Base-by-base conservation (phyloP, 2,797 vertebrate species). In the Schizopygopsis malacanthus region DNA sequence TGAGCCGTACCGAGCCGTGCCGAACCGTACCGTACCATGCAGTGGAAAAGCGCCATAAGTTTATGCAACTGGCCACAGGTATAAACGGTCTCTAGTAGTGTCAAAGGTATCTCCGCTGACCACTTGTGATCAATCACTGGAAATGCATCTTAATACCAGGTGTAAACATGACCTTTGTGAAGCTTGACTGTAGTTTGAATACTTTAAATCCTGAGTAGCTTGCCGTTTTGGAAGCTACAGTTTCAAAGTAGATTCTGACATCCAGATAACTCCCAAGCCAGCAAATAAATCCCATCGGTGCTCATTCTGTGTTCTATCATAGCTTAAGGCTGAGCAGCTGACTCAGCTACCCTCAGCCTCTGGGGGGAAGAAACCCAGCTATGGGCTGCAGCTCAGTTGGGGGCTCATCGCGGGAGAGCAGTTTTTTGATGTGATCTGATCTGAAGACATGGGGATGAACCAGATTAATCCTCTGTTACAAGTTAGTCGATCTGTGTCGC, bases 401-500 rank as follows among this genome's bases (percentile, higher is more conserved):
- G 76, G 61, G 11, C 43, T 77, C 71, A 45, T 77, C 16, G n/a
- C 28, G 22, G 79, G 84, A 79, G 52, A 37, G 82, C 71, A 81
- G 37, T 28, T 25, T 79, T 79, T 72, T 79, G 81, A 79, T 83
- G 20, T 43, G 63, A 85, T 81, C 15, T 39, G 69, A 84, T 82
- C 52, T 85, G 65, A 85, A 54, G 9, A 72, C 56, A 47, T 39
- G 67, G 25, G 61, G 47, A 77, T 82, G 67, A 85, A 82, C 25
- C 45, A 82, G 45, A 70, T 65, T n/a, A 71, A 61, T 70, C n/a
- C 41, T 77, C 43, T 77, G 63, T 56, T 77, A 63, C n/a, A 15
- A 52, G 67, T 82, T 65, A 67, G 63, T 20, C 33, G 50, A 81
- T 69, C 73, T 16, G 47, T 52, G 83, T 56, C 20, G 16, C n/a